A percentile compares a stretch with the other conserved stretches of the same genome.
Conservation (phyloP, 2,797 vertebrate species). For the Miichthys miiuy region DNA sequence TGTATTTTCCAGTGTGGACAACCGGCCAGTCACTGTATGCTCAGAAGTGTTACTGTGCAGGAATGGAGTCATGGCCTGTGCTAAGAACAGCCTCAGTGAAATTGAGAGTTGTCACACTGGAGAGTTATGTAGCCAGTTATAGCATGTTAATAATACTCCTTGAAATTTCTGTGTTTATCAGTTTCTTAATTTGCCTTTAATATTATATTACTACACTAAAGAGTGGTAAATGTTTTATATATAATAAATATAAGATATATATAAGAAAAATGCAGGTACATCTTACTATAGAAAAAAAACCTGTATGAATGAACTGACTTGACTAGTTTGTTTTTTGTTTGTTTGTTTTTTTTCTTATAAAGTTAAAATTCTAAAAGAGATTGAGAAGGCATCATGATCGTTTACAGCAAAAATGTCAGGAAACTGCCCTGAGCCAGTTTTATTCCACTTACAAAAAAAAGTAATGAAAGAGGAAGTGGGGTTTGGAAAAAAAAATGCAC, state of each 20-base stretch:
- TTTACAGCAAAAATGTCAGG: constrained; percentile 35
- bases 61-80: constrained; percentile 12
- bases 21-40: constrained; percentile 4
- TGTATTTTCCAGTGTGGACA: constrained; percentile 12
- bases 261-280: not conserved
- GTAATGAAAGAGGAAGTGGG: constrained; percentile 62
- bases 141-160: constrained; percentile 39
- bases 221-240: not conserved
- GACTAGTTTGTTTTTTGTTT: not conserved
- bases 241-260: not conserved
- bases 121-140: constrained; percentile 27
- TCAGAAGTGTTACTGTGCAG: constrained; percentile 25
- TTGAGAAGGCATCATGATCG: constrained; percentile 35
- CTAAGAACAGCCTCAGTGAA: constrained; percentile 51
- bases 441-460: constrained; percentile 45
- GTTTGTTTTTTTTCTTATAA: too few relatives aligned
- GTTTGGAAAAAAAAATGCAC: constrained; percentile 67
- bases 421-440: constrained; percentile 42
- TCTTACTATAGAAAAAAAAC: not conserved
- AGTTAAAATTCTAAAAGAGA: constrained; percentile 28
- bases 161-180: constrained; percentile 39
- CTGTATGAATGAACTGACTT: constrained; percentile 4
- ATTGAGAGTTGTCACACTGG: constrained; percentile 30
- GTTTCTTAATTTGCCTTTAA: constrained; percentile 11
- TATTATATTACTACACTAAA: not conserved